These are phyloP conservation scores for Zaprionus ornatus DNA, from an alignment of 1,140 invertebrate species.

Conservation along the genomic window DNA sequence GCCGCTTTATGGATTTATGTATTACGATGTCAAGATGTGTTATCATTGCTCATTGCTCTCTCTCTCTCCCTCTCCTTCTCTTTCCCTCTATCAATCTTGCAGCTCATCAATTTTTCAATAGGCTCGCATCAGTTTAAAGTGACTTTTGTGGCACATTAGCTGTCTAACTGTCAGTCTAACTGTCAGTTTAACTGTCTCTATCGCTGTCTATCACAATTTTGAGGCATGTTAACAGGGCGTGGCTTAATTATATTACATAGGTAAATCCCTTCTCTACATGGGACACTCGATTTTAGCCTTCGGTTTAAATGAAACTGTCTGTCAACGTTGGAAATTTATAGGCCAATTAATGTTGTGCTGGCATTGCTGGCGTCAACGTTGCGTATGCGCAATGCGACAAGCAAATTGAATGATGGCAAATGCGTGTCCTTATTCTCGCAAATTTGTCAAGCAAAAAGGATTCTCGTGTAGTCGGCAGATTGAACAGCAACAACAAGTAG, in stretches of 20 bases:
- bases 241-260: conserved; percentile 29
- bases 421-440: conserved; percentile 38
- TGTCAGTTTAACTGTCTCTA: conserved; percentile 15
- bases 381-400: conserved; percentile 55
- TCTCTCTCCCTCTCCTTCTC: too few relatives aligned
- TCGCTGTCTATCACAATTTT: conserved; percentile 4
- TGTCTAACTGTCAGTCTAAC: conserved; percentile 12
- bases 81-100: not conserved
- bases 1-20: conserved; percentile 31
- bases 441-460: conserved; percentile 63
- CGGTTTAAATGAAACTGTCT: not conserved
- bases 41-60: conserved; percentile 18
- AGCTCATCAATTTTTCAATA: conserved; percentile 66
- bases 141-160: conserved; percentile 51
- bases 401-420: conserved; percentile 65
- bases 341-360: conserved; percentile 53
- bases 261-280: too few relatives aligned
- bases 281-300: not conserved
- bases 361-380: conserved; percentile 13
- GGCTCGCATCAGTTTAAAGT: conserved; percentile 49
- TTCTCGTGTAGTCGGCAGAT: conserved; percentile 58
- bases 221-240: conserved; percentile 29
- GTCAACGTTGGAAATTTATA: conserved; percentile 51
- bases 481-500: not conserved
- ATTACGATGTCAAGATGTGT: conserved; percentile 33